Evolutionary conservation across 2,888 invertebrate species (phyloP), one percentile per base, ranked within the genome.

Genomic region (Unio delphinus): DNA sequence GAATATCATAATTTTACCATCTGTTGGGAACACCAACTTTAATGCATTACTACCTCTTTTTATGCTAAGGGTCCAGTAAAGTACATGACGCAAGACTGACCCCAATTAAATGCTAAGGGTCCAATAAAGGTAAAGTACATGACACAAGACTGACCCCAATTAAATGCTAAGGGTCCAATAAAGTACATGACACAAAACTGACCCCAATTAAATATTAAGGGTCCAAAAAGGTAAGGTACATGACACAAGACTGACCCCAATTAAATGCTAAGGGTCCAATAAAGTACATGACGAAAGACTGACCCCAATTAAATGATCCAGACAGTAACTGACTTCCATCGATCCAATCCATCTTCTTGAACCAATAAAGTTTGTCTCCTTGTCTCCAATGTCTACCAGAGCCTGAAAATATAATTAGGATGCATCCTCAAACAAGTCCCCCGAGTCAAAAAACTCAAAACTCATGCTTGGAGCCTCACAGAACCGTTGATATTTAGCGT

Each of bases 331-430:
- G 20, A 99, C 96, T 92, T 99, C 99, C 6, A 96, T 96, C 0
- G 98, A 98, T 11, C 99, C 99, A 87, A 99, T 99, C 99, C 99
- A 99, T 87, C 97, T 95, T 72, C 93, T 94, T 1, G 97, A 97
- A 30, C 96, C 96, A 64, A 98, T 91, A 91, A 99, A 99, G 65
- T 92, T 92, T 0, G 93, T 88, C 1, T 94, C 94, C 90, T 99
- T 99, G 89, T 99, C 99, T 20, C 96, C 96, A 82, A 99, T 95
- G 82, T 95, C 94, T 18, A 98, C 96, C 81, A 99, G 93, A 90
- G 96, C 96, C 92, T 97, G 93, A 65, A 78, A 80, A 59, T 57
- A 8, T 55, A 62, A 45, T 45, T 45, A 45, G 3, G 45, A 45
- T 45, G 45, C 0, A 45, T 11, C 45, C 34, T 34, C 34, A 34